phyloP scores from a whole-genome alignment of 2,797 vertebrate species.

The Chrysocyon brachyurus region DNA sequence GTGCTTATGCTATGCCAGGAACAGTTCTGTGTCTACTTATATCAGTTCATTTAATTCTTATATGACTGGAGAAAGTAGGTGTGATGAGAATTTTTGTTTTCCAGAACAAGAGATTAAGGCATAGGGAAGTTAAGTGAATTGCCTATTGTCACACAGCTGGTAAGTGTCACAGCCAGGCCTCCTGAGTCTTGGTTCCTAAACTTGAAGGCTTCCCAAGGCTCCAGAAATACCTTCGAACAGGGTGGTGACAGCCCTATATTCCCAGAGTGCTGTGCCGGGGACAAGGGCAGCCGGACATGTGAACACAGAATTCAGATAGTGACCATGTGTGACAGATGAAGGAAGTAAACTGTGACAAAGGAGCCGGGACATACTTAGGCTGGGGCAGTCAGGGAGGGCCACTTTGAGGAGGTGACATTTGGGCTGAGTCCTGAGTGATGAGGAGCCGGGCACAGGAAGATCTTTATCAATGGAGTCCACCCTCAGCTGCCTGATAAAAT shows the following conservation, averaged over 20 bases:
- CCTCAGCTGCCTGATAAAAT: background rate
- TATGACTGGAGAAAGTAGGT: background rate
- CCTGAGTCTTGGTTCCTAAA: background rate
- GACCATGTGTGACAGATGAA: background rate
- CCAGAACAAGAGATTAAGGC: background rate
- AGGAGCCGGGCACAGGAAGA: background rate
- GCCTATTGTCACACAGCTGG: background rate
- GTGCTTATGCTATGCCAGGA: rapidly evolving
- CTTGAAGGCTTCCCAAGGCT: background rate
- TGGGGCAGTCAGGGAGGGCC: background rate
- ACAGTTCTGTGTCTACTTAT: background rate
- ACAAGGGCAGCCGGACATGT: rapidly evolving
- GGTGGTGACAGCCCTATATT: background rate
- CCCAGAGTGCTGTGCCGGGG: too few relatives aligned
- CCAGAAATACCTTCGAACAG: background rate
- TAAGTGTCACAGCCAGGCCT: background rate
- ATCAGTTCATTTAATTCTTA: background rate
- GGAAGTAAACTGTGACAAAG: background rate
- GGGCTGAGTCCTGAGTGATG: background rate
- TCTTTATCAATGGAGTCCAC: background rate
- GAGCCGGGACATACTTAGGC: background rate
- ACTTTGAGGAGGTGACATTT: background rate
- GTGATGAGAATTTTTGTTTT: background rate
- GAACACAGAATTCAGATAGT: background rate
- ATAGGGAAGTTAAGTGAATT: background rate